Percentiles rank a stretch among this genome's conserved stretches.
Evolutionary conservation across 2,113 vertebrate species (phyloP).

Genomic region (Fulica atra): DNA sequence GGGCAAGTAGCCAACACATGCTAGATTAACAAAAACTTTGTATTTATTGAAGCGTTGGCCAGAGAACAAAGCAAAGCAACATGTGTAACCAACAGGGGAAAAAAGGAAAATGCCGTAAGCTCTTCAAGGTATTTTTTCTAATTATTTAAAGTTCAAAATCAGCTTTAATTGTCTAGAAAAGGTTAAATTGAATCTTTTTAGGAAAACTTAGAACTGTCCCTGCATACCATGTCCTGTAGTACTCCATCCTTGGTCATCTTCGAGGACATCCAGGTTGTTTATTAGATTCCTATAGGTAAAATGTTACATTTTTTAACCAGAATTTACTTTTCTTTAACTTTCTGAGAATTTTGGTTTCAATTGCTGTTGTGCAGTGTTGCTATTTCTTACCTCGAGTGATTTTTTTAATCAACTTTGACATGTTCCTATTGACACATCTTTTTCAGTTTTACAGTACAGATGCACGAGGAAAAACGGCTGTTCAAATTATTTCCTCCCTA

Average conservation of each 20-base stretch:
- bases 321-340: not conserved
- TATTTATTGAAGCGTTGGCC: not conserved
- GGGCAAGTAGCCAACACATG: not conserved
- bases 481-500: not conserved
- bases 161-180: not conserved
- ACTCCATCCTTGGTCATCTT: not conserved
- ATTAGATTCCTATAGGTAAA: not conserved
- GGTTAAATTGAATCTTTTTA: not conserved
- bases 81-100: not conserved
- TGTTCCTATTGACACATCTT: not conserved
- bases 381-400: not conserved
- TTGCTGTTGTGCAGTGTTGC: not conserved
- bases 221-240: not conserved
- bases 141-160: not conserved
- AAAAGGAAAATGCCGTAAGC: not conserved
- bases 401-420: not conserved
- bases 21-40: not conserved
- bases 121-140: not conserved
- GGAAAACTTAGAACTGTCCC: not conserved
- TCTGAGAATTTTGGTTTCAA: not conserved
- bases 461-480: not conserved
- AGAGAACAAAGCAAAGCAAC: not conserved
- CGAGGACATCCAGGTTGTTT: not conserved
- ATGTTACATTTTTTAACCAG: not conserved
- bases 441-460: constrained; percentile 19